phyloP scores from a whole-genome alignment of 2,113 vertebrate genomes.

The Toxotes jaculatrix region DNA sequence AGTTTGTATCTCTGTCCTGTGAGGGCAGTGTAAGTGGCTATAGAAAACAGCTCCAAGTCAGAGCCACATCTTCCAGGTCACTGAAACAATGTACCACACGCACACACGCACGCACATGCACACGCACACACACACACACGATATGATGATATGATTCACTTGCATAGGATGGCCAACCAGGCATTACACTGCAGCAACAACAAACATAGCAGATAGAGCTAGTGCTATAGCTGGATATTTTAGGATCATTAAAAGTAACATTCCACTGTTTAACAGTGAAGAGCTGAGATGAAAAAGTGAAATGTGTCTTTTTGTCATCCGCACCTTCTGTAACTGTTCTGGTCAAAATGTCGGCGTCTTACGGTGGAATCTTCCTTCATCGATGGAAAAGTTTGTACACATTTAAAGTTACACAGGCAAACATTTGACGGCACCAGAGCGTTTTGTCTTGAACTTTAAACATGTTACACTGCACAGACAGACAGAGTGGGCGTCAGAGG shows the following conservation, averaged over 20 bases:
- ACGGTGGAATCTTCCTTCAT: conserved; percentile 29
- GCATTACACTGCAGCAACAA: conserved; percentile 7
- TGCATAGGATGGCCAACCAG: conserved; percentile 51
- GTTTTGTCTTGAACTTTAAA: not conserved
- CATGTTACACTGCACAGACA: conserved; percentile 9
- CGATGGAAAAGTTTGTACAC: not conserved
- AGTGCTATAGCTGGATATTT: not conserved
- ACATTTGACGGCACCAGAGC: not conserved
- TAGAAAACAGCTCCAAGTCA: not conserved
- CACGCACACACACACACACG: not conserved
- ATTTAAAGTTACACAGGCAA: not conserved
- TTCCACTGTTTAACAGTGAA: conserved; percentile 3
- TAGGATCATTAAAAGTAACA: conserved; percentile 13
- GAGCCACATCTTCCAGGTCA: not conserved
- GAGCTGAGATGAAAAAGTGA: not conserved
- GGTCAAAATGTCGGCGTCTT: not conserved
- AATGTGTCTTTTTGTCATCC: no score
- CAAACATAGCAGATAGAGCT: not conserved
- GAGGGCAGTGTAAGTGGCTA: not conserved
- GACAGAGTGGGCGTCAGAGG: not conserved
- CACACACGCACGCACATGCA: not conserved
- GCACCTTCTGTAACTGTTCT: not conserved
- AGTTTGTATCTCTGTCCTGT: not conserved
- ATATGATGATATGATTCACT: not conserved
- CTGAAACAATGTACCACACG: not conserved